Base-by-base conservation (phyloP, 2,888 invertebrate genomes). In the Eupithecia subfuscata region DNA sequence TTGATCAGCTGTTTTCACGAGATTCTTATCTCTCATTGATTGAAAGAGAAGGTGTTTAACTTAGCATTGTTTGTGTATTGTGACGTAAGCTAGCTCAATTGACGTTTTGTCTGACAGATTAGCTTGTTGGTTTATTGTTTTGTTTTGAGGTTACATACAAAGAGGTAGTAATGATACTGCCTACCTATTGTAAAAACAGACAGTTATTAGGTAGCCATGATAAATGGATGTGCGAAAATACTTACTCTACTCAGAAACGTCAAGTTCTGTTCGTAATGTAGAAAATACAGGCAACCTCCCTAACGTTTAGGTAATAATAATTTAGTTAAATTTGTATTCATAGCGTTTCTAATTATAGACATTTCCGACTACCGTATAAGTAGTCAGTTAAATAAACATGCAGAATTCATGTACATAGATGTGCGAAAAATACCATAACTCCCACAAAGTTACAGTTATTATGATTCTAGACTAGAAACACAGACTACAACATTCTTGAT, bases 1-100 rank as follows among this genome's bases (percentile, higher is more conserved):
- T 82, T 83, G 86, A 93, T 92, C 93, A 94, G 93, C 93, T 94
- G 94, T 90, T 93, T 90, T 88, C 89, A 87, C 83, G 89, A 86
- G 92, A 92, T 92, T 85, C 85, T 84, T 88, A 92, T 93, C 92
- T 90, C 84, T 84, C 85, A 89, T 89, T 91, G 92, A 91, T 92
- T 88, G 91, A 91, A 90, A 90, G 90, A 90, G 85, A 86, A 84
- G 87, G 88, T 88, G 88, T 86, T 87, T 91, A 90, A 90, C 91
- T 91, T 88, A 85, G 85, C 85, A 88, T 90, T 90, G 89, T 91
- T 84, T 79, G 76, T 86, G 85, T 89, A 88, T 91, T 92, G 91
- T 77, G 77, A 77, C 77, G 77, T 77, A 75, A 70, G 70, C 84
- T 87, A 82, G 83, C 78, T 81, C 79, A 80, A 81, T 83, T 81